A percentile compares a stretch with the other conserved stretches of the same genome.
These are phyloP conservation scores for Nemoura dubitans DNA, from an alignment of 2,888 invertebrate genomes.

Conservation along the genomic window DNA sequence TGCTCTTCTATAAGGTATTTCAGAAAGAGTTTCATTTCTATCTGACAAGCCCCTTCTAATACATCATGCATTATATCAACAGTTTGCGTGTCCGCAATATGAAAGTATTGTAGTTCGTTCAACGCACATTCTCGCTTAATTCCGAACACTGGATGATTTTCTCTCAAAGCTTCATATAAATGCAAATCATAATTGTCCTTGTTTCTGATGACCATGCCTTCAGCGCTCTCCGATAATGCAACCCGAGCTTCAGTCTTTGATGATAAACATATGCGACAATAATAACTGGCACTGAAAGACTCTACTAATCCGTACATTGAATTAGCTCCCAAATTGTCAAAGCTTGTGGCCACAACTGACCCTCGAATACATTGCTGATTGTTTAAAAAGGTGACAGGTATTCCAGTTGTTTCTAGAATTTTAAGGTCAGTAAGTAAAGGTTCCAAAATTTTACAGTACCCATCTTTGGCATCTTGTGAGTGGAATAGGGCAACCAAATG, in stretches of 20 bases:
- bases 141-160: constrained; percentile 51
- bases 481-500: constrained; percentile 45
- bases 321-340: constrained; percentile 52
- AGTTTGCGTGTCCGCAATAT: constrained; percentile 50
- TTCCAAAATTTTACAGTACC: constrained; percentile 34
- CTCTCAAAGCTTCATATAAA: no score
- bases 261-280: constrained; percentile 51
- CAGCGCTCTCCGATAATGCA: no score
- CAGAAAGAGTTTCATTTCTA: constrained; percentile 49
- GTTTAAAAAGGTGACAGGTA: neutral
- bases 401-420: constrained; percentile 45
- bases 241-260: no score
- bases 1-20: no score
- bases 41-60: constrained; percentile 52
- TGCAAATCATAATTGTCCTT: no score
- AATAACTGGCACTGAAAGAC: constrained; percentile 52
- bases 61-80: constrained; percentile 54
- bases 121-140: constrained; percentile 46
- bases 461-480: constrained; percentile 40
- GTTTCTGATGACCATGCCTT: no score
- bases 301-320: constrained; percentile 51
- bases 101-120: constrained; percentile 49
- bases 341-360: constrained; percentile 45
- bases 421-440: constrained; percentile 44
- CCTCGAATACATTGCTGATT: constrained; percentile 38